A percentile compares a stretch with the other conserved stretches of the same genome.
Evolutionary conservation across 2,113 vertebrate species (phyloP).

Genomic region (Emydocephalus ijimae): DNA sequence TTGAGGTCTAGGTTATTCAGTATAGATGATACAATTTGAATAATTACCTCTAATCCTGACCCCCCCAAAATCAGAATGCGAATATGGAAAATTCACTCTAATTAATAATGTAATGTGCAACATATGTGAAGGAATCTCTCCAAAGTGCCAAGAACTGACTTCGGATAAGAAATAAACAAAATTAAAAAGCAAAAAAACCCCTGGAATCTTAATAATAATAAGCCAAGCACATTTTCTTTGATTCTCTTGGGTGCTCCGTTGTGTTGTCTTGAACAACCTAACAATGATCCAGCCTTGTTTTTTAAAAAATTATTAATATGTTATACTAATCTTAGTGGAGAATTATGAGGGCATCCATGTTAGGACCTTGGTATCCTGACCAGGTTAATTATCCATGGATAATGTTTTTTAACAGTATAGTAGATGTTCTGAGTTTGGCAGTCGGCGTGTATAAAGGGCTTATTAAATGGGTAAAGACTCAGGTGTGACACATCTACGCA

Average conservation of each 20-base stretch:
- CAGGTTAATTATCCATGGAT: constrained; percentile 75
- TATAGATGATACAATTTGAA: background rate
- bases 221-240: constrained; percentile 37
- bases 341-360: constrained; percentile 67
- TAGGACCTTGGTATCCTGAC: constrained; percentile 71
- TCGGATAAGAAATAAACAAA: background rate
- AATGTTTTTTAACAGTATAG: constrained; percentile 67
- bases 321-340: constrained; percentile 64
- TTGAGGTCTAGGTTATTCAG: background rate
- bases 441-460: constrained; percentile 55
- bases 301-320: constrained; percentile 59
- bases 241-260: background rate
- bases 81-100: background rate
- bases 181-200: background rate
- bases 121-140: background rate
- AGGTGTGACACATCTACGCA: constrained; percentile 62
- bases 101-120: background rate
- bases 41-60: background rate
- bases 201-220: background rate
- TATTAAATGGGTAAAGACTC: constrained; percentile 66
- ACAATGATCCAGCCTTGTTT: constrained; percentile 50
- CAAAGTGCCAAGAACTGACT: background rate
- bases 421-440: constrained; percentile 44
- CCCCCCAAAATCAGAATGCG: background rate
- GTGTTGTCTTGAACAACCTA: constrained; percentile 46